A percentile compares a stretch with the other conserved stretches of the same genome.
phyloP scores from a whole-genome alignment of 2,113 vertebrate genomes.

The Hippocampus mohnikei region DNA sequence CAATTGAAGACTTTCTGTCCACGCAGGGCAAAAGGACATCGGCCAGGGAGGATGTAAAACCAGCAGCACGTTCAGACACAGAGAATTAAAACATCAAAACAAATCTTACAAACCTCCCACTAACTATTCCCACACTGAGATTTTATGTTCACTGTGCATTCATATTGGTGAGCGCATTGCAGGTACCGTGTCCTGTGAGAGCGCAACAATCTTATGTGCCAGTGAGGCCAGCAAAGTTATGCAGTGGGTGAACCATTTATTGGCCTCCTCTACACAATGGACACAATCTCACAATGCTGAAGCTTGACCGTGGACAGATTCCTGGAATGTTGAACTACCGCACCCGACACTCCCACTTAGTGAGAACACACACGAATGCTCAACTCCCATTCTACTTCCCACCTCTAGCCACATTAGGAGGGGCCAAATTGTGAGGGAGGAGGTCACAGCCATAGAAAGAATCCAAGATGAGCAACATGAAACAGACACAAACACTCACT shows the following conservation, averaged over 20 bases:
- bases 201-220: slow-evolving; percentile 14
- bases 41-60: slow-evolving; percentile 45
- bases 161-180: slow-evolving; percentile 27
- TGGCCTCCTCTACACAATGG: slow-evolving; percentile 56
- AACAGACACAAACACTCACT: background rate
- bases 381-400: slow-evolving; percentile 40
- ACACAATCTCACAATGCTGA: slow-evolving; percentile 65
- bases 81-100: background rate
- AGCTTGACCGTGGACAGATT: slow-evolving; percentile 63
- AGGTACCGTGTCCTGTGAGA: slow-evolving; percentile 23
- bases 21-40: slow-evolving; percentile 51
- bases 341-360: slow-evolving; percentile 66
- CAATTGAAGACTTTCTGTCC: slow-evolving; percentile 48
- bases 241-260: slow-evolving; percentile 61
- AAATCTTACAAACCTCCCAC: slow-evolving; percentile 19
- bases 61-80: slow-evolving; percentile 46
- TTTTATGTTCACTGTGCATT: slow-evolving; percentile 15
- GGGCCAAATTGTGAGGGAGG: slow-evolving; percentile 20
- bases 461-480: slow-evolving; percentile 19
- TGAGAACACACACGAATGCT: slow-evolving; percentile 52
- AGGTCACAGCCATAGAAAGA: slow-evolving; percentile 9
- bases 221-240: slow-evolving; percentile 62
- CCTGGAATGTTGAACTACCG: slow-evolving; percentile 71
- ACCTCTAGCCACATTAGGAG: slow-evolving; percentile 24
- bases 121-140: slow-evolving; percentile 14